Conservation (phyloP, 1,140 invertebrate genomes). For the Drosophila simulans region DNA sequence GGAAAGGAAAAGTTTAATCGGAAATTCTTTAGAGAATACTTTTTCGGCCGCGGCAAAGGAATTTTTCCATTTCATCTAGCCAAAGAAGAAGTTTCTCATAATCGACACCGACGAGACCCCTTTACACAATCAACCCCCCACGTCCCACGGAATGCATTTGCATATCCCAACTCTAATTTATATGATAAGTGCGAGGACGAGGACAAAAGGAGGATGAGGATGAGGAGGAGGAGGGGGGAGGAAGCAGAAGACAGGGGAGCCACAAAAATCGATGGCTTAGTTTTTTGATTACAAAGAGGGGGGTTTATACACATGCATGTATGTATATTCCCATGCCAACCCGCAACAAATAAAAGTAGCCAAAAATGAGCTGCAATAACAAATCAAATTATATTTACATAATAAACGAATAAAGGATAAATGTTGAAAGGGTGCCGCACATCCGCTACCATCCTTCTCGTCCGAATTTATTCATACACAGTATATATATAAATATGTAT, state of each 20-base stretch:
- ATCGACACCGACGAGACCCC: conserved; percentile 40
- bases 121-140: conserved; percentile 33
- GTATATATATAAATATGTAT: conserved; percentile 7
- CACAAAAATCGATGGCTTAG: conserved; percentile 59
- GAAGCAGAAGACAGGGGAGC: not conserved
- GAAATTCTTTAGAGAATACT: conserved; percentile 43
- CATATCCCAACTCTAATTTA: conserved; percentile 78
- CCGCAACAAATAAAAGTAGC: conserved; percentile 57
- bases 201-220: conserved; percentile 14
- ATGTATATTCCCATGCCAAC: conserved; percentile 63
- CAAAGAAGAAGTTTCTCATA: conserved; percentile 46
- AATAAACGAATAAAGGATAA: conserved; percentile 62
- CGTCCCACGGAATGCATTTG: conserved; percentile 53
- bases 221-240: conserved; percentile 34
- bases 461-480: conserved; percentile 18
- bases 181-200: conserved; percentile 71
- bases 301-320: conserved; percentile 17
- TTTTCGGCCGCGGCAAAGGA: conserved; percentile 22
- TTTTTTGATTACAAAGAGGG: conserved; percentile 32
- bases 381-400: conserved; percentile 80
- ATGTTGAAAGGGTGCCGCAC: conserved; percentile 20
- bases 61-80: conserved; percentile 45
- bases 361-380: conserved; percentile 62
- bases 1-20: conserved; percentile 43
- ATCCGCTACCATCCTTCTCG: conserved; percentile 1